A percentile compares a stretch with the other conserved stretches of the same genome.
phyloP scores from a whole-genome alignment of 2,797 vertebrate species.

The Coregonus ussuriensis region DNA sequence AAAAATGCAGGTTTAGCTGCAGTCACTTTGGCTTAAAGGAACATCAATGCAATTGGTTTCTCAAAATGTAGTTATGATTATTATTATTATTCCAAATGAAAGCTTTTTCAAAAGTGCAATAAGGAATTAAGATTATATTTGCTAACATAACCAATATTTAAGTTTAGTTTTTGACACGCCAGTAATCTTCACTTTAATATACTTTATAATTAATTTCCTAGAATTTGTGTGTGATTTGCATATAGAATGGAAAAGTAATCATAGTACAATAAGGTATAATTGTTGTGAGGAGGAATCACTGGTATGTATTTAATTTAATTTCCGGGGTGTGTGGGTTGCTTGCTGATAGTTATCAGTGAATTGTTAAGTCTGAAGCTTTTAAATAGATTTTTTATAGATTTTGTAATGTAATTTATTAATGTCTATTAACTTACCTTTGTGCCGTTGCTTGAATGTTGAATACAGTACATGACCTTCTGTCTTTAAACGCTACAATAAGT shows the following conservation, averaged over 20 bases:
- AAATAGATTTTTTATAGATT: background rate
- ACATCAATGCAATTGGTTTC: background rate
- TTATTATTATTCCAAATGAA: background rate
- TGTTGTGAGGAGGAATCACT: slow-evolving; percentile 26
- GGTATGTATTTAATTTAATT: slow-evolving; percentile 25
- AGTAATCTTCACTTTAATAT: slow-evolving; percentile 3
- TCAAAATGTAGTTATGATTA: background rate
- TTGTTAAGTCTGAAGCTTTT: background rate
- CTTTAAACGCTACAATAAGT: background rate
- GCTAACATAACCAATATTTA: background rate
- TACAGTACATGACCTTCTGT: background rate
- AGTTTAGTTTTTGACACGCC: too few species aligned
- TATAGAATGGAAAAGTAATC: slow-evolving; percentile 21
- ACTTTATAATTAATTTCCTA: slow-evolving; percentile 15
- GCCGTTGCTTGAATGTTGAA: background rate
- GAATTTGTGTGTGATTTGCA: slow-evolving; percentile 16
- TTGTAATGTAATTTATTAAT: background rate
- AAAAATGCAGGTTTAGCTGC: background rate
- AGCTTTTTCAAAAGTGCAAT: background rate
- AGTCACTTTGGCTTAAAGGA: background rate
- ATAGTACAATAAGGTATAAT: slow-evolving; percentile 33
- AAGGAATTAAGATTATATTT: background rate
- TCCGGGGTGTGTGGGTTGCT: background rate
- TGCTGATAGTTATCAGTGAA: background rate
- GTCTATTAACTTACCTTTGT: background rate